These are phyloP conservation scores for Umimayanthus kanabou DNA, from an alignment of 92 coral and sea anemone genomes.

Conservation along the genomic window DNA sequence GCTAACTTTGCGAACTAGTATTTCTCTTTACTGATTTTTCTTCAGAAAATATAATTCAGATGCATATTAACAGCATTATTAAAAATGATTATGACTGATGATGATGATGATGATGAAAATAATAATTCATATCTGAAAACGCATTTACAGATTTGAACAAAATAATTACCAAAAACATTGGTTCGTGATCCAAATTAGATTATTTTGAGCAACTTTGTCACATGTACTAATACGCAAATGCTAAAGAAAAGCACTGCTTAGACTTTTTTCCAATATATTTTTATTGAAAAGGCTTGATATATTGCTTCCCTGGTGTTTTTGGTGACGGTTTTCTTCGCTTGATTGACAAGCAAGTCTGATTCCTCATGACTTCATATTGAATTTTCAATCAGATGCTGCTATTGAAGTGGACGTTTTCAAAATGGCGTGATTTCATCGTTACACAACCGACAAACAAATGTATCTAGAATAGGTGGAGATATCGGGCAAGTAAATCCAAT, in stretches of 20 bases:
- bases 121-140: too few relatives aligned
- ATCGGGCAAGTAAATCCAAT: neutral
- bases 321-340: neutral
- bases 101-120: too few relatives aligned
- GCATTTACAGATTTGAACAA: too few relatives aligned
- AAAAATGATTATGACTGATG: too few relatives aligned
- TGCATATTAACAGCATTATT: too few relatives aligned
- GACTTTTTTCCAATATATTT: neutral
- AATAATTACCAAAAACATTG: neutral
- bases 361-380: slow-evolving; percentile 2
- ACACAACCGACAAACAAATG: neutral
- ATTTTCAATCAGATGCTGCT: slow-evolving; percentile 13
- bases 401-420: neutral
- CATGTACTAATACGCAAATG: neutral
- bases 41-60: too few relatives aligned
- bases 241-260: neutral
- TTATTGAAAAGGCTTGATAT: neutral
- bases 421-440: neutral
- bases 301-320: neutral
- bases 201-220: neutral
- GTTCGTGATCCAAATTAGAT: neutral
- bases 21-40: too few relatives aligned
- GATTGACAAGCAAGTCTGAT: slow-evolving; percentile 3
- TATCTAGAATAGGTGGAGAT: neutral
- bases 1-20: too few relatives aligned